Conservation (phyloP, 2,113 vertebrate genomes). For the Piliocolobus tephrosceles region DNA sequence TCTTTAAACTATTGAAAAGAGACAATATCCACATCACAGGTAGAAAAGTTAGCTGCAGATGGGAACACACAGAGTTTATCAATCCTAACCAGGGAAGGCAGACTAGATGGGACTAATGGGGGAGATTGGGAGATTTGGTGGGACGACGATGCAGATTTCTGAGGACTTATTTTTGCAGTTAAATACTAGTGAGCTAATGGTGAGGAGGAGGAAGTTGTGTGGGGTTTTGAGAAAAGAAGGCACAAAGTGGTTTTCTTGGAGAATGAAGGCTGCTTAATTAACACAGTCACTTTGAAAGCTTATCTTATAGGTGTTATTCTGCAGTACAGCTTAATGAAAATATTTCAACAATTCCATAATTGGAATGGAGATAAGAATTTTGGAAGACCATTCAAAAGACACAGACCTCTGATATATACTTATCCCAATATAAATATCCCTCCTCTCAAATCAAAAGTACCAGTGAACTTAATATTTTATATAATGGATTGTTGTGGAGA, state of each 20-base stretch:
- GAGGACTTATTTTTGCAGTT: not conserved
- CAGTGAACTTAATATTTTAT: not conserved
- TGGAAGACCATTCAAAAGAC: not conserved
- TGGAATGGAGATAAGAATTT: not conserved
- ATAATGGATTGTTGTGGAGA: not conserved
- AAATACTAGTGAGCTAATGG: not conserved
- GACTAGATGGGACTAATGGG: not conserved
- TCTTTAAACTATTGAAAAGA: not conserved
- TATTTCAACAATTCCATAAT: not conserved
- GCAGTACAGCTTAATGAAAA: not conserved
- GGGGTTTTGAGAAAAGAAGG: not conserved
- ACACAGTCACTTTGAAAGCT: not conserved
- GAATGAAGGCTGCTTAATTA: not conserved
- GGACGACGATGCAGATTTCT: not conserved
- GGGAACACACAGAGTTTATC: not conserved
- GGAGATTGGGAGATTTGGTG: not conserved
- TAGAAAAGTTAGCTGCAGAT: not conserved
- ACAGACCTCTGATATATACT: not conserved
- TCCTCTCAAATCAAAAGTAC: not conserved
- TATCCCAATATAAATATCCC: not conserved
- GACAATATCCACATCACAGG: not conserved
- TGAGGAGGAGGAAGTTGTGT: not conserved
- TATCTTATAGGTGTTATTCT: not conserved
- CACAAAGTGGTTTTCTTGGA: not conserved
- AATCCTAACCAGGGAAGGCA: not conserved